phyloP scores from a whole-genome alignment of 2,888 invertebrate species.

The Coelopa pilipes region DNA sequence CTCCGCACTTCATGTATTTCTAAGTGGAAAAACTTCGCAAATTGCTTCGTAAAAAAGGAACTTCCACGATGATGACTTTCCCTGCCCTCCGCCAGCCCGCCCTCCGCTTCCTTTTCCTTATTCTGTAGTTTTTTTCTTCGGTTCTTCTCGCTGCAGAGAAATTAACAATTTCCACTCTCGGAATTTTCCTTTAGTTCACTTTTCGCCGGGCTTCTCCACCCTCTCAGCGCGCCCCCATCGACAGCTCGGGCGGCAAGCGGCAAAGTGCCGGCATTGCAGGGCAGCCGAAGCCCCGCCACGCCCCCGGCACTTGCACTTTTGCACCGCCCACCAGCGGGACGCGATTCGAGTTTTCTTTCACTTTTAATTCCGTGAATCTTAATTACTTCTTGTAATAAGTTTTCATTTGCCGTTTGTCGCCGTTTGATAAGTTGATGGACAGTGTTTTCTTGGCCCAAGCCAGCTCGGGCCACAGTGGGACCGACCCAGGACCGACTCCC shows the following conservation, averaged over 20 bases:
- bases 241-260: background rate
- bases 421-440: conserved; percentile 59
- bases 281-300: background rate
- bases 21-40: too few relatives aligned
- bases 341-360: conserved; percentile 32
- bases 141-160: too few relatives aligned
- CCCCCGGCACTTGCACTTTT: background rate
- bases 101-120: background rate
- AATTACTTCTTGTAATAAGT: conserved; percentile 66
- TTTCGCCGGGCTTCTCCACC: conserved; percentile 1
- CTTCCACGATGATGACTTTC: conserved; percentile 4
- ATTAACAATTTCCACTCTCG: background rate
- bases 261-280: background rate
- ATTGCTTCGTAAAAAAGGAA: too few relatives aligned
- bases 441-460: conserved; percentile 44
- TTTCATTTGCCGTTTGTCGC: conserved; percentile 63
- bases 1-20: too few relatives aligned
- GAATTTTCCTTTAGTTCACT: conserved; percentile 10
- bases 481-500: background rate
- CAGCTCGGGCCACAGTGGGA: background rate
- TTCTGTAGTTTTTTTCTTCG: background rate
- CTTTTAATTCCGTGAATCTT: conserved; percentile 61
- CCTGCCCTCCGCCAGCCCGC: background rate
- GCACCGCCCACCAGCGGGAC: background rate
- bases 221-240: too few relatives aligned